Evolutionary conservation across 2,797 vertebrate genomes (phyloP).

Genomic region (Enteromius trimaculatus): DNA sequence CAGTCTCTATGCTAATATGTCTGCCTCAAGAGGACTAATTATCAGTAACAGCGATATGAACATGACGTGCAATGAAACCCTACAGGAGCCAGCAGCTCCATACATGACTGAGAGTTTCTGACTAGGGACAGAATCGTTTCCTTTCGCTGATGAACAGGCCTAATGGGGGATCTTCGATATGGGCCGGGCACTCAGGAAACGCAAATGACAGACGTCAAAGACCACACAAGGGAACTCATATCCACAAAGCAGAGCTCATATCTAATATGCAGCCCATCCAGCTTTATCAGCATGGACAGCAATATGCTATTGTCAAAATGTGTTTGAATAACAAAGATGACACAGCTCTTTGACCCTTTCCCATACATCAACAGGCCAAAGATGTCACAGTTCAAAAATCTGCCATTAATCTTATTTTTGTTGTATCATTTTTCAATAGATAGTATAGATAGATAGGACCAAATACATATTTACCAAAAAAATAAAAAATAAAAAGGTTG

Average conservation of each 20-base stretch:
- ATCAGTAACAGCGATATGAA: conserved; percentile 72
- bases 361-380: neutral
- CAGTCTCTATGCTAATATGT: conserved; percentile 67
- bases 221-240: conserved; percentile 28
- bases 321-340: conserved; percentile 4
- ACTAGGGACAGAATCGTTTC: conserved; percentile 24
- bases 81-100: conserved; percentile 59
- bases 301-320: neutral
- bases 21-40: conserved; percentile 65
- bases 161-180: conserved; percentile 23
- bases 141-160: conserved; percentile 21
- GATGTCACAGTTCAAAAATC: neutral
- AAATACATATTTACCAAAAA: neutral
- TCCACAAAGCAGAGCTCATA: neutral
- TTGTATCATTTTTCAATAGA: no score
- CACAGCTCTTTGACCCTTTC: neutral
- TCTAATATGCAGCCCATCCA: neutral
- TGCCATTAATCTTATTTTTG: neutral
- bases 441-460: neutral
- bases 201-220: conserved; percentile 8
- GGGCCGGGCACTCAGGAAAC: conserved; percentile 32
- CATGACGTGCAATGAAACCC: conserved; percentile 61
- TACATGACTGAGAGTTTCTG: conserved; percentile 52
- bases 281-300: conserved; percentile 8
- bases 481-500: neutral